Evolutionary conservation across 2,113 vertebrate species (phyloP).

Genomic region (Hystrix brachyura): DNA sequence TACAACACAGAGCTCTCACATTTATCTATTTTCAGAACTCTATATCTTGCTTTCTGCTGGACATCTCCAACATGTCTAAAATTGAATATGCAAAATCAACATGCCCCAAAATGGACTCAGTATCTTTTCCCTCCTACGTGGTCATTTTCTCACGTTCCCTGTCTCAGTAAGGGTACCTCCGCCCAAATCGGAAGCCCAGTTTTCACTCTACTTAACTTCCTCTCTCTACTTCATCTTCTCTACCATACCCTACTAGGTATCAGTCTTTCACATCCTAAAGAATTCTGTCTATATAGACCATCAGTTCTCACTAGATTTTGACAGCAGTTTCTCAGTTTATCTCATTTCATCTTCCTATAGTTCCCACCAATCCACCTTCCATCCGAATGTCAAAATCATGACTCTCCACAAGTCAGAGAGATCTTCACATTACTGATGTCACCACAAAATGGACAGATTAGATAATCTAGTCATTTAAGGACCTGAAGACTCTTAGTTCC

Average conservation of each 20-base stretch:
- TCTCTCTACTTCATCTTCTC: not conserved
- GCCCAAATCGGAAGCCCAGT: not conserved
- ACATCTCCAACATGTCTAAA: not conserved
- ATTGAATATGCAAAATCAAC: not conserved
- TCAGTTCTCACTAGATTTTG: conserved; percentile 39
- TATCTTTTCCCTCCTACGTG: not conserved
- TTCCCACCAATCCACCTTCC: not conserved
- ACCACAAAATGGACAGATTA: not conserved
- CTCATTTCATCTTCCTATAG: not conserved
- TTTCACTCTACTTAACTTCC: not conserved
- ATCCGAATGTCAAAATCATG: not conserved
- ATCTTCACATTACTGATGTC: not conserved
- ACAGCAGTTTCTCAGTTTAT: conserved; percentile 10
- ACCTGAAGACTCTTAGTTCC: not conserved
- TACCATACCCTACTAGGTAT: not conserved
- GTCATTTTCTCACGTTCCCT: not conserved
- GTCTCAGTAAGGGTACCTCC: not conserved
- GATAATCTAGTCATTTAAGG: not conserved
- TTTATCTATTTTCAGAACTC: not conserved
- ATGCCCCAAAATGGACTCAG: not conserved
- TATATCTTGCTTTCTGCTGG: not conserved
- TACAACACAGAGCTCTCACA: not conserved
- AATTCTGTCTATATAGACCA: not conserved
- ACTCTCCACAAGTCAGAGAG: not conserved
- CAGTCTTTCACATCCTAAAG: not conserved